Evolutionary conservation across 2,113 vertebrate genomes (phyloP).

Genomic region (Plecturocebus donacophilus): DNA sequence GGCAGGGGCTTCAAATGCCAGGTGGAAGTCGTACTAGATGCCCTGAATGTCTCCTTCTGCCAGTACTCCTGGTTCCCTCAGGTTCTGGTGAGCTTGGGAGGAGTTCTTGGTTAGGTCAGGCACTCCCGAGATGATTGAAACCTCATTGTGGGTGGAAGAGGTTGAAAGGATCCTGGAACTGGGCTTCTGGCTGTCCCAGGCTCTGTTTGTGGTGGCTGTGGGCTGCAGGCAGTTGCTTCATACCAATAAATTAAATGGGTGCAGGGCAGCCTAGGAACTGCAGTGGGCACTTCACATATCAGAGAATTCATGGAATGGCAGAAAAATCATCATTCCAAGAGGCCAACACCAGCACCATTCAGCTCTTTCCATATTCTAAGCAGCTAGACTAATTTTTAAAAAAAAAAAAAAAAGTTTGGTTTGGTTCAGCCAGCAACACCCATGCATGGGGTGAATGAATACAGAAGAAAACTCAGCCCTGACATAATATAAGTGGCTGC

Average conservation of each 20-base stretch:
- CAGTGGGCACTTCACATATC: not conserved
- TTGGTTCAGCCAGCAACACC: conserved; percentile 35
- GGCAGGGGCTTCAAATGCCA: not conserved
- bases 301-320: not conserved
- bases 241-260: not conserved
- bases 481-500: not conserved
- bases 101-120: not conserved
- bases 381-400: not conserved
- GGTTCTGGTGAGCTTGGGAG: not conserved
- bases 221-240: not conserved
- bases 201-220: not conserved
- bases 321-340: conserved; percentile 36
- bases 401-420: not conserved
- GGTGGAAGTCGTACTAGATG: not conserved
- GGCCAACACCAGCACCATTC: conserved; percentile 49
- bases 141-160: not conserved
- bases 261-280: not conserved
- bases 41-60: not conserved
- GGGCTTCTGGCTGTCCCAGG: not conserved
- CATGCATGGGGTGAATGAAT: not conserved
- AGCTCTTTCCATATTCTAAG: not conserved
- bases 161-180: not conserved
- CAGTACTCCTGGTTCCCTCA: not conserved
- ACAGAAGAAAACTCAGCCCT: not conserved
- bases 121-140: not conserved